Conservation (phyloP, 2,888 invertebrate species). For the Lamellibrachia columna region DNA sequence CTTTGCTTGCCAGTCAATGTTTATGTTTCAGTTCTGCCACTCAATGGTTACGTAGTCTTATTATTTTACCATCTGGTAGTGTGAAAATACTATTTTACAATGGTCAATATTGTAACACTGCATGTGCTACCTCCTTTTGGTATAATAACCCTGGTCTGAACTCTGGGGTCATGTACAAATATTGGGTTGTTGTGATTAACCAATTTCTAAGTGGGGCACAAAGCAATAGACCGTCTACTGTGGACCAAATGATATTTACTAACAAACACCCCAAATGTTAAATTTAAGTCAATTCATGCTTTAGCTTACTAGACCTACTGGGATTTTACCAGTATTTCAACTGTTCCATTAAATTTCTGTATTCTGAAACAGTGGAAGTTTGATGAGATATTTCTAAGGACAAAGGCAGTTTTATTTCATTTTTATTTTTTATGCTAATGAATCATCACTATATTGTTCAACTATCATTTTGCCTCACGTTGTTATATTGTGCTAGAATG, state of each 20-base stretch:
- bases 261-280: neutral
- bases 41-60: neutral
- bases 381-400: neutral
- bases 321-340: neutral
- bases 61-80: neutral
- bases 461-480: no score
- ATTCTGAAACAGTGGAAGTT: neutral
- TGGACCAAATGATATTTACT: neutral
- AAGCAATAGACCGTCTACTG: no score
- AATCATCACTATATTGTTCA: no score
- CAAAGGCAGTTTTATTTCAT: neutral
- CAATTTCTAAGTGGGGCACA: no score
- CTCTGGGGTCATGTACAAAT: neutral
- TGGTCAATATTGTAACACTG: neutral
- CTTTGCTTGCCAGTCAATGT: neutral
- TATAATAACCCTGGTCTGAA: neutral
- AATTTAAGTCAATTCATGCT: neutral
- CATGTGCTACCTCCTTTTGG: no score
- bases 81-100: neutral
- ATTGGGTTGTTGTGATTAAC: no score
- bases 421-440: no score
- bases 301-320: neutral
- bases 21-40: neutral
- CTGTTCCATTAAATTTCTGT: neutral
- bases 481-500: no score